Evolutionary conservation across 1,140 invertebrate genomes (phyloP).

Genomic region (Chelonus insularis): DNA sequence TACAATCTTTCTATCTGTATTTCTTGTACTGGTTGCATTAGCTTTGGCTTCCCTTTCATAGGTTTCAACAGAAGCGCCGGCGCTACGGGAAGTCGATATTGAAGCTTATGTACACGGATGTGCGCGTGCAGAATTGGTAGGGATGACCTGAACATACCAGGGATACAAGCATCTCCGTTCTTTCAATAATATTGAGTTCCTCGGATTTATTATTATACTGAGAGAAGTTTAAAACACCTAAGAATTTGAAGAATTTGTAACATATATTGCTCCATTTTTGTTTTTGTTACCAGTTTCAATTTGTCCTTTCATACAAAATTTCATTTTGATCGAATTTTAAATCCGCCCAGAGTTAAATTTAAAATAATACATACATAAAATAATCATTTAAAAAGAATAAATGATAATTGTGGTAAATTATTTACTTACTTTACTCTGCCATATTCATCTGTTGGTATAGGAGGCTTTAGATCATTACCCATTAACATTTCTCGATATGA

Average conservation of each 20-base stretch:
- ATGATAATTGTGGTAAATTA: too few relatives aligned
- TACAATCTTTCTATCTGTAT: constrained; percentile 25
- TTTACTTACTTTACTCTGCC: constrained; percentile 44
- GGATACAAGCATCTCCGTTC: neutral
- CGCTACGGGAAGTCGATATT: constrained; percentile 21
- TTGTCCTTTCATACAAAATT: too few relatives aligned
- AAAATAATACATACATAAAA: too few relatives aligned
- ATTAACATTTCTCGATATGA: constrained; percentile 41
- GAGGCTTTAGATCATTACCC: constrained; percentile 38
- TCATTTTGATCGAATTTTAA: too few relatives aligned
- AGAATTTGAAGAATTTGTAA: neutral
- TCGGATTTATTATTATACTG: constrained; percentile 8
- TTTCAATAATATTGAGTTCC: constrained; percentile 12
- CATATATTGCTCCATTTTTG: neutral
- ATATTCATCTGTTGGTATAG: constrained; percentile 41
- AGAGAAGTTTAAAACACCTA: constrained; percentile 22
- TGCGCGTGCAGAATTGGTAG: constrained; percentile 5
- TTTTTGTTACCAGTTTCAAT: neutral
- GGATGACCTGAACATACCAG: neutral
- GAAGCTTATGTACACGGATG: neutral
- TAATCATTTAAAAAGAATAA: too few relatives aligned
- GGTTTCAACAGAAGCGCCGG: constrained; percentile 18
- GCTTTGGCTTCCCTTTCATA: neutral
- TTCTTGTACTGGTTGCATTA: constrained; percentile 16
- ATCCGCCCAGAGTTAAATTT: too few relatives aligned